Conservation (phyloP, 2,797 vertebrate species). For the Rhynchonycteris naso region DNA sequence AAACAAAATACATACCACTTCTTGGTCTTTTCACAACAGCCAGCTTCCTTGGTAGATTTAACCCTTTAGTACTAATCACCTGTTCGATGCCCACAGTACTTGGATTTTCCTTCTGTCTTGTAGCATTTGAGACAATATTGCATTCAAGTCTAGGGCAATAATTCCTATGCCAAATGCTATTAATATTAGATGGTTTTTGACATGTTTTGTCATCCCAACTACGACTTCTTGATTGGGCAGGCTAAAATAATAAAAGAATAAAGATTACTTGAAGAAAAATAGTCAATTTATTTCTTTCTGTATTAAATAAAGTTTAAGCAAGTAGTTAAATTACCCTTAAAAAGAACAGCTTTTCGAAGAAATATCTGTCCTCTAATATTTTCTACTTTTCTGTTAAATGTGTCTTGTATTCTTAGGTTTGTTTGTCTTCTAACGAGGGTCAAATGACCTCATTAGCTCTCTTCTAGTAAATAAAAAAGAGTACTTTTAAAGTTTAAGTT, state of each 20-base stretch:
- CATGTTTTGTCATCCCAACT: constrained; percentile 86
- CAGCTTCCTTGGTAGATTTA: constrained; percentile 87
- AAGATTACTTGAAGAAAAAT: background rate
- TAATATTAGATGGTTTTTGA: constrained; percentile 47
- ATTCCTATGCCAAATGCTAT: constrained; percentile 92
- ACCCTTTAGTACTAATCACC: constrained; percentile 83
- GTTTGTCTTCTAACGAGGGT: background rate
- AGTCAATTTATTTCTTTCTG: background rate
- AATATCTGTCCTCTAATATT: background rate
- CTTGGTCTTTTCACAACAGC: constrained; percentile 89
- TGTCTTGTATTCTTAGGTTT: background rate
- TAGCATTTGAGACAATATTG: constrained; percentile 27
- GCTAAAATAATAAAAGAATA: constrained; percentile 80
- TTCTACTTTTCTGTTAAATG: background rate
- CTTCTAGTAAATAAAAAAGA: constrained; percentile 44
- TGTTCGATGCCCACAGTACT: constrained; percentile 89
- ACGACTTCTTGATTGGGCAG: constrained; percentile 85
- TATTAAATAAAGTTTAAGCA: background rate
- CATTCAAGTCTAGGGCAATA: constrained; percentile 74
- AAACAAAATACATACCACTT: constrained; percentile 87
- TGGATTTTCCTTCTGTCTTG: constrained; percentile 79
- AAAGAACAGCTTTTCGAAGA: background rate
- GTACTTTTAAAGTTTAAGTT: background rate
- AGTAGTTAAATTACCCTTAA: background rate
- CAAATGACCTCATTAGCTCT: background rate